Base-by-base conservation (phyloP, 2,888 invertebrate genomes). In the Apamea crenata region DNA sequence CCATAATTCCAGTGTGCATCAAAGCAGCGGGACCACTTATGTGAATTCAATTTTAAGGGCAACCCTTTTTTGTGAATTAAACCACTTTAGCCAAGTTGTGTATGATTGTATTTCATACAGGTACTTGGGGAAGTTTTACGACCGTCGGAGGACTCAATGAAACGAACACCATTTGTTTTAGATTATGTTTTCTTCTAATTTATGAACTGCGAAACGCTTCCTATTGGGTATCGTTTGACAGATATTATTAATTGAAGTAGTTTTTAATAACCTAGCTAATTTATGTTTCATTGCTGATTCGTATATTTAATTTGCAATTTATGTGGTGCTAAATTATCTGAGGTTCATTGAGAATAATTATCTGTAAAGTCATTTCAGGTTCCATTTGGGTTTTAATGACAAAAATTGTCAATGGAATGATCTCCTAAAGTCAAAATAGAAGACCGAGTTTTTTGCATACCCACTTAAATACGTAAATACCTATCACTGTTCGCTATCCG, bases 111-210 rank as follows among this genome's bases (percentile, higher is more conserved):
- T 63, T 71, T 56, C n/a, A 65, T 65, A 53, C 44, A 69, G 47
- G 50, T 56, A 81, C 50, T 63, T 44, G 29, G 66, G 44, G n/a
- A 70, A 76, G 21, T 77, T 78, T 87, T 68, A 81, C 56, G 85
- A 84, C 88, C 82, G 88, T 40, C 78, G 85, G 88, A 75, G n/a
- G 56, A 67, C 70, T 72, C 72, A 80, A 80, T 79, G 71, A 69
- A 75, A 50, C 29, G 36, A 69, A 77, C 21, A 32, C 44, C 50
- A 71, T 77, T 72, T 68, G 73, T 66, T 72, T 74, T 68, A 66
- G 36, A 56, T n/a, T n/a, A n/a, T 53, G n/a, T 77, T 18, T 65
- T 75, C 56, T 21, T 69, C 32, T 73, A 68, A 82, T 80, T 80
- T 83, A 75, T 67, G 50, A 73, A 80, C 65, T 65, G 36, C 56